These are phyloP conservation scores for Chrysomela aeneicollis DNA, from an alignment of 2,888 invertebrate genomes.

Conservation along the genomic window DNA sequence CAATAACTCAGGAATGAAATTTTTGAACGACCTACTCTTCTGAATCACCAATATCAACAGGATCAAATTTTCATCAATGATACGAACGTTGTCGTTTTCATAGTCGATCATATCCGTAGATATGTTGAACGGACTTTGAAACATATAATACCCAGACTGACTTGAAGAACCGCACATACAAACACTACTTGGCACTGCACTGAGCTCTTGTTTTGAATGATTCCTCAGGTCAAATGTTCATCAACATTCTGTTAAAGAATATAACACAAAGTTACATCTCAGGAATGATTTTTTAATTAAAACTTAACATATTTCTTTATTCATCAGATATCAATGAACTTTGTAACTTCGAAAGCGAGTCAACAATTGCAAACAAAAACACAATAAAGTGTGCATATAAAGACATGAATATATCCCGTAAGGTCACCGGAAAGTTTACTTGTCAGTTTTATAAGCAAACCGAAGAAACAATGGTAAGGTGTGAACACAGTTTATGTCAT, in stretches of 20 bases:
- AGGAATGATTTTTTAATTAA: constrained; percentile 5
- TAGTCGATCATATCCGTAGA: too few relatives aligned
- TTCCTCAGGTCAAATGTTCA: constrained; percentile 2
- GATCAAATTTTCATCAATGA: too few relatives aligned
- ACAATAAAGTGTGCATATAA: constrained; percentile 26
- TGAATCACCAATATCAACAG: too few relatives aligned
- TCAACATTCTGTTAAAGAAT: not conserved
- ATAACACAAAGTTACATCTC: not conserved
- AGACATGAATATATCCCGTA: constrained; percentile 20
- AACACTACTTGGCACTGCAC: too few relatives aligned
- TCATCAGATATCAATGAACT: constrained; percentile 37
- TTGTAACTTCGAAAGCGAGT: constrained; percentile 35
- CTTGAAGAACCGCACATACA: too few relatives aligned
- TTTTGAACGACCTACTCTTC: too few relatives aligned
- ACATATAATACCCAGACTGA: too few relatives aligned
- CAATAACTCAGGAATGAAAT: too few relatives aligned
- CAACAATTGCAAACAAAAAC: constrained; percentile 38
- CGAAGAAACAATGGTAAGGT: constrained; percentile 20
- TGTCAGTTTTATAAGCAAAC: constrained; percentile 4
- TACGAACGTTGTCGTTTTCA: too few relatives aligned
- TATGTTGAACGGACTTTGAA: too few relatives aligned
- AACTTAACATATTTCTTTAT: constrained; percentile 37
- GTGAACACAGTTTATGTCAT: not conserved
- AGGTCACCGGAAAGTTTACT: constrained; percentile 30
- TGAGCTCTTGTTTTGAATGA: not conserved